Evolutionary conservation across 2,888 invertebrate genomes (phyloP).

Genomic region (Schizotus pectinicornis): DNA sequence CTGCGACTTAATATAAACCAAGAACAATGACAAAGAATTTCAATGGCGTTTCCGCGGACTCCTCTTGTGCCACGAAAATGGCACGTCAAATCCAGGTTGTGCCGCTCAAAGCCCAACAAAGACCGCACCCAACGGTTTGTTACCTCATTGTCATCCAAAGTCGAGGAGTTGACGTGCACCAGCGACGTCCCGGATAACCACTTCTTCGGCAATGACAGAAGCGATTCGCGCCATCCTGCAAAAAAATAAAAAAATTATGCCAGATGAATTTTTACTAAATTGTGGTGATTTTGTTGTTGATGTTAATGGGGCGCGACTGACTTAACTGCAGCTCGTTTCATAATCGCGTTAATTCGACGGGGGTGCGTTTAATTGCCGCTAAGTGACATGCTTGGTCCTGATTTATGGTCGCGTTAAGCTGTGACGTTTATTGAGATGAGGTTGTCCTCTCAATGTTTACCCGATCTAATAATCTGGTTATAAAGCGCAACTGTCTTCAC

Average conservation of each 20-base stretch:
- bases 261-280: not conserved
- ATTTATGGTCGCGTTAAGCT: conserved; percentile 32
- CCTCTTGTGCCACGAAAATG: conserved; percentile 20
- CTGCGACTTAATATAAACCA: conserved; percentile 35
- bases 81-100: conserved; percentile 29
- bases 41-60: conserved; percentile 10
- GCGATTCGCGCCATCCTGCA: conserved; percentile 78
- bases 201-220: conserved; percentile 75
- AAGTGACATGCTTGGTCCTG: conserved; percentile 37
- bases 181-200: conserved; percentile 63
- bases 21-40: conserved; percentile 37
- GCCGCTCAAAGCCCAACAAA: not conserved
- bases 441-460: conserved; percentile 42
- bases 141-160: conserved; percentile 52
- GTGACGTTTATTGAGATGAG: conserved; percentile 47
- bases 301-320: no score
- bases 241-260: conserved; percentile 39
- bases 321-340: not conserved
- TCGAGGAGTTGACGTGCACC: conserved; percentile 53
- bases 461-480: conserved; percentile 43
- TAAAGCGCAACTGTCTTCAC: conserved; percentile 36
- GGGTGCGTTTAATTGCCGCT: conserved; percentile 47
- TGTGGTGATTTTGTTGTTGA: no score
- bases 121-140: conserved; percentile 6
- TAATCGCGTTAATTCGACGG: conserved; percentile 47